Evolutionary conservation across 2,113 vertebrate species (phyloP).

Genomic region (Pogona vitticeps): DNA sequence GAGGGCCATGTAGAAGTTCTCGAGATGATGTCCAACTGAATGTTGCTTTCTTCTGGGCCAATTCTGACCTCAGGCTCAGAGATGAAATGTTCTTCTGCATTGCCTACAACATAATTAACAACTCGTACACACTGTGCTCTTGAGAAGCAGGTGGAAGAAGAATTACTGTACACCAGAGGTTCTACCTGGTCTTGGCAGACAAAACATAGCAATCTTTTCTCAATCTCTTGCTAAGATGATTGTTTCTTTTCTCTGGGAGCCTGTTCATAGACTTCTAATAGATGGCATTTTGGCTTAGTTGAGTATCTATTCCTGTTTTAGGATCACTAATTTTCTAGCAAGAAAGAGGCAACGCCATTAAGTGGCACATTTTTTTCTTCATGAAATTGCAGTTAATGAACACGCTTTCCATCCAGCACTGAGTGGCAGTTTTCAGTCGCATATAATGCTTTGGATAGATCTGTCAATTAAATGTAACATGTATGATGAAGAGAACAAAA

Average conservation of each 20-base stretch:
- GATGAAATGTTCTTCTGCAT: background rate
- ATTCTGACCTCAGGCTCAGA: background rate
- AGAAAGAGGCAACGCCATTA: slow-evolving; percentile 33
- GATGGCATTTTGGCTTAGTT: slow-evolving; percentile 26
- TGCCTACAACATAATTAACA: background rate
- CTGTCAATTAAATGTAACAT: slow-evolving; percentile 50
- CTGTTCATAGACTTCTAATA: slow-evolving; percentile 24
- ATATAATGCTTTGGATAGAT: slow-evolving; percentile 28
- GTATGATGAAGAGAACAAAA: slow-evolving; percentile 43
- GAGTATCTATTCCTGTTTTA: slow-evolving; percentile 36
- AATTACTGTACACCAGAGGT: background rate
- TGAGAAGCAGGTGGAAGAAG: slow-evolving; percentile 20
- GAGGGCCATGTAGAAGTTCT: too few species aligned
- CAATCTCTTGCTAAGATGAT: slow-evolving; percentile 39
- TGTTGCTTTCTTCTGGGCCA: background rate
- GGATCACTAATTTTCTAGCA: background rate
- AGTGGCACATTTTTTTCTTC: slow-evolving; percentile 53
- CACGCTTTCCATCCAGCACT: slow-evolving; percentile 37
- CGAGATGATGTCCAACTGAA: background rate
- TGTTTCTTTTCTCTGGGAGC: slow-evolving; percentile 50
- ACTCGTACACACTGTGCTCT: background rate
- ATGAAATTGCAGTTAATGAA: slow-evolving; percentile 31
- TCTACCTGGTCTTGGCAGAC: background rate
- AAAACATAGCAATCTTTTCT: background rate
- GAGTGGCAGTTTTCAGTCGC: slow-evolving; percentile 34